These are phyloP conservation scores for Rhagoletis pomonella DNA, from an alignment of 1,140 invertebrate genomes.

Conservation along the genomic window DNA sequence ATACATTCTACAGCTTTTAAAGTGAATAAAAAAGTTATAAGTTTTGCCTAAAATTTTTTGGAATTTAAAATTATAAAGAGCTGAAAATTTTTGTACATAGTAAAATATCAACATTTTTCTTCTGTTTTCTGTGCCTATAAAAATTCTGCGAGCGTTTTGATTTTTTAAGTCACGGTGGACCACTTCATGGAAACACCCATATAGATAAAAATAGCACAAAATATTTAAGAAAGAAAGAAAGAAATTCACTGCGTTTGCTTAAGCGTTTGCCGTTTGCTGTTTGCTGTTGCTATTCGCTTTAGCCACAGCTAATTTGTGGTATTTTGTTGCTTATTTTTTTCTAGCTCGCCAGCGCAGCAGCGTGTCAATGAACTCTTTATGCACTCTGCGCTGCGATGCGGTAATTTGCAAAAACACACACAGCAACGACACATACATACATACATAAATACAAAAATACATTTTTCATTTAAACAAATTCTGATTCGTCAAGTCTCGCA, in stretches of 20 bases:
- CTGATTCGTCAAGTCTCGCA: background rate
- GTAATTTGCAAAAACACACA: conserved; percentile 33
- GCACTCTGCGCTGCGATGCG: conserved; percentile 33
- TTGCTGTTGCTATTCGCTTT: background rate
- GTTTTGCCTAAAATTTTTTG: too few relatives aligned
- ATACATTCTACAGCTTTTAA: too few relatives aligned
- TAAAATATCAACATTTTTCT: too few relatives aligned
- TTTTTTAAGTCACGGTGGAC: too few relatives aligned
- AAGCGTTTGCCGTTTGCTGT: background rate
- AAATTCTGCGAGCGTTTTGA: too few relatives aligned
- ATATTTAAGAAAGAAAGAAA: background rate
- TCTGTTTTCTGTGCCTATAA: too few relatives aligned
- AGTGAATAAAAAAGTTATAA: too few relatives aligned
- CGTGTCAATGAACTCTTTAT: conserved; percentile 47
- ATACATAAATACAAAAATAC: conserved; percentile 3
- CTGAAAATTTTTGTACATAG: too few relatives aligned
- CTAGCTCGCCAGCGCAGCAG: background rate
- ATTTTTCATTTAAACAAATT: background rate
- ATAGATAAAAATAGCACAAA: background rate
- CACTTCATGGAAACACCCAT: too few relatives aligned
- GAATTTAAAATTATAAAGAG: too few relatives aligned
- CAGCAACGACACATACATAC: too few relatives aligned
- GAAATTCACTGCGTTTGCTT: conserved; percentile 3
- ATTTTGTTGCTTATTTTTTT: background rate
- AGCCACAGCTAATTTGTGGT: background rate